Conservation (phyloP, 2,888 invertebrate species). For the Caenorhabditis virilis region DNA sequence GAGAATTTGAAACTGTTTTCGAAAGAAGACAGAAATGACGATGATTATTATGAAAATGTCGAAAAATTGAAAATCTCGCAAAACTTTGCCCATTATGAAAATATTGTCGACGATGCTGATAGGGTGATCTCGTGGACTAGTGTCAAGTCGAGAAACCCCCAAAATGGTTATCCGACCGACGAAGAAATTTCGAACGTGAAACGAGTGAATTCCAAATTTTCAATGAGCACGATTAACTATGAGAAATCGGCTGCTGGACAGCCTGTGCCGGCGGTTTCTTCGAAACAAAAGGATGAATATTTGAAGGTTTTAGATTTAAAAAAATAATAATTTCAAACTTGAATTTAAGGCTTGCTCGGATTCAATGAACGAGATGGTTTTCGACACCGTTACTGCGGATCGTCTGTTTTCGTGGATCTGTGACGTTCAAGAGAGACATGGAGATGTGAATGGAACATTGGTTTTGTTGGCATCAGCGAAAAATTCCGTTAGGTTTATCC, state of each 20-base stretch:
- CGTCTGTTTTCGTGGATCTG: conserved; percentile 24
- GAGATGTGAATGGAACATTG: conserved; percentile 15
- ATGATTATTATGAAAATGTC: conserved; percentile 46
- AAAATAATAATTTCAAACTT: too few relatives aligned
- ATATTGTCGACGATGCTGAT: conserved; percentile 57
- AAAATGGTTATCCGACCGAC: not conserved
- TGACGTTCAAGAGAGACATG: conserved; percentile 17
- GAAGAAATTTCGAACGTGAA: not conserved
- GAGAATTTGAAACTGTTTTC: conserved; percentile 58
- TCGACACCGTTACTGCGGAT: conserved; percentile 20
- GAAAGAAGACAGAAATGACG: conserved; percentile 41
- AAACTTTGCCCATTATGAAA: conserved; percentile 66
- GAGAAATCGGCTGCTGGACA: conserved; percentile 26
- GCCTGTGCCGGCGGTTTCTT: conserved; percentile 31
- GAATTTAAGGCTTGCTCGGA: too few relatives aligned
- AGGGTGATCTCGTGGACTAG: conserved; percentile 61
- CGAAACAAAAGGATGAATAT: conserved; percentile 24
- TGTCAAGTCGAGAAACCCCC: conserved; percentile 9
- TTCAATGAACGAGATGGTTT: conserved; percentile 12
- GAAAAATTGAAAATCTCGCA: conserved; percentile 50
- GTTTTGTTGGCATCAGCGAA: conserved; percentile 28
- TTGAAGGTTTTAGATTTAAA: too few relatives aligned
- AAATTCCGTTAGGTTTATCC: conserved; percentile 24
- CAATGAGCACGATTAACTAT: conserved; percentile 19
- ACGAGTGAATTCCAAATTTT: conserved; percentile 3